Conservation (phyloP, 2,888 invertebrate genomes). For the Caenorhabditis wallacei region DNA sequence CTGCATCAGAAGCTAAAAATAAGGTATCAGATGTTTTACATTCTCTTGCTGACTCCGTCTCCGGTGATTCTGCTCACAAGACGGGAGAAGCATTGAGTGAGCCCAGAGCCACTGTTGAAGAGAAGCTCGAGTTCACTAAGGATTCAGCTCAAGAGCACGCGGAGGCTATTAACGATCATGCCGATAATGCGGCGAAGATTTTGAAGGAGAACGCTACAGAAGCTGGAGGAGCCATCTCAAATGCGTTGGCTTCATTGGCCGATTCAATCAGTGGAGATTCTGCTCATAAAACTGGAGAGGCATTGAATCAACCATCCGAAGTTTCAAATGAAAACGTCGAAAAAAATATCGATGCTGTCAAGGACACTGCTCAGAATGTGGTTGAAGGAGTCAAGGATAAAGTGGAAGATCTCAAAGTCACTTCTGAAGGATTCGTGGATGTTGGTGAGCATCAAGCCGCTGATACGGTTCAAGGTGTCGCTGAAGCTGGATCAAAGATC, state of each 20-base stretch:
- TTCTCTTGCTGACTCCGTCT: background rate
- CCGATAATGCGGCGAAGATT: conserved; percentile 13
- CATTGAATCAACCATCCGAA: background rate
- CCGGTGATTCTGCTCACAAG: conserved; percentile 2
- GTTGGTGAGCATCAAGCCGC: background rate
- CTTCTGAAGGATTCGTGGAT: background rate
- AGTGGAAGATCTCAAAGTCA: background rate
- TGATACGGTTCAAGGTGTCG: background rate
- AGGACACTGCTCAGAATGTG: background rate
- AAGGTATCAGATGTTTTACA: background rate
- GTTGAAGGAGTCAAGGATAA: conserved; percentile 7
- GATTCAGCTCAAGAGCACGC: background rate
- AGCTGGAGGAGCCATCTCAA: conserved; percentile 3
- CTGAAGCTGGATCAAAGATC: background rate
- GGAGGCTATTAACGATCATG: background rate
- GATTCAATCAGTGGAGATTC: conserved; percentile 13
- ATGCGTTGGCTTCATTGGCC: background rate
- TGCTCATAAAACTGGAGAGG: conserved; percentile 26
- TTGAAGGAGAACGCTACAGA: conserved; percentile 14
- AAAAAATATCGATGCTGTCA: conserved; percentile 3
- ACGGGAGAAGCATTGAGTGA: conserved; percentile 21
- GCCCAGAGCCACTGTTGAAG: background rate
- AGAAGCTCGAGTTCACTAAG: background rate
- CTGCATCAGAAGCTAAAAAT: background rate
- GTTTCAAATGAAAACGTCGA: conserved; percentile 4